Evolutionary conservation across 2,888 invertebrate species (phyloP), one percentile per base, ranked within the genome.

Genomic region (Ophion ellenae): DNA sequence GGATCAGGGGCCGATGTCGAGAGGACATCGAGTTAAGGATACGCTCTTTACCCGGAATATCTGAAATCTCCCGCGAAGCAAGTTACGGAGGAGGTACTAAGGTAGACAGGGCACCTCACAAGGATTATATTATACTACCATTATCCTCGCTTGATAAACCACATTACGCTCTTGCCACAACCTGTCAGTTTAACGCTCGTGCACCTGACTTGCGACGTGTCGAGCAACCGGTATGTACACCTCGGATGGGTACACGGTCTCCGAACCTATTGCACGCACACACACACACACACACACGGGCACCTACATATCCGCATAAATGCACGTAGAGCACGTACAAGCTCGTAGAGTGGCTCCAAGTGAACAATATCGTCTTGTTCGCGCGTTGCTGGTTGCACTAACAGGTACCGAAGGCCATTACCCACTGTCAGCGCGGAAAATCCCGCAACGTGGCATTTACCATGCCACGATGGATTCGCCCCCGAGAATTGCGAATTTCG

Each of bases 71-170:
- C 7, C 3, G 28, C 36, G 57, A 53, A 64, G 64, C 36, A 32
- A 32, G 40, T 73, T 64, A 57, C 10, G 40, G 20, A 71, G 40
- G 66, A 73, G 80, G 40, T 20, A 73, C 24, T 45, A 66, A 47
- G 32, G 61, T 14, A 64, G 69, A 78, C 53, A 59, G n/a, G 45
- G 20, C 10, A 20, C 24, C 66, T 67, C 45, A n/a, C 36, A 67
- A 59, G 71, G 71, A 64, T 80, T 81, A 81, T 66, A 74, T 66
- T 57, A 66, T 45, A 66, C 61, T 57, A 40, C 69, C 57, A 84
- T 80, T 83, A 78, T 81, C 66, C 70, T 67, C 67, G 74, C 45
- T 81, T 81, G 47, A 81, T 81, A 81, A 75, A 75, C 81, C 81
- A 61, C 75, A 75, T 81, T 81, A 81, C 28, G 61, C 57, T 74